phyloP scores from a whole-genome alignment of 2,797 vertebrate species.

The Typhlichthys subterraneus region DNA sequence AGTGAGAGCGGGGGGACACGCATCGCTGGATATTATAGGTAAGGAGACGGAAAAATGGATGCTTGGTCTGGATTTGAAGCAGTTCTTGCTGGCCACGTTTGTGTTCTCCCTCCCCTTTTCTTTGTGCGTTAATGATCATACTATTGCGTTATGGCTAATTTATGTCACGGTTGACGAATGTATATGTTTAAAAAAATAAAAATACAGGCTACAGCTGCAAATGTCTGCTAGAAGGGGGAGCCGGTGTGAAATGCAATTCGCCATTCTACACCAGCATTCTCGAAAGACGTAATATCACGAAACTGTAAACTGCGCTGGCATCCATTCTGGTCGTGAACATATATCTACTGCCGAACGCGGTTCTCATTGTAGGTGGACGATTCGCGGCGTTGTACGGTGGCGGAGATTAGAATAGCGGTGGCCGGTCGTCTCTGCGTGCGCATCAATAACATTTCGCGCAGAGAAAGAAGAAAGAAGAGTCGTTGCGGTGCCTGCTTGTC shows the following conservation, averaged over 20 bases:
- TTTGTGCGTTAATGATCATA: conserved; percentile 73
- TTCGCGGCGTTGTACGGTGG: conserved; percentile 39
- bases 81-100: conserved; percentile 69
- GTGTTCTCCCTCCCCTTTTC: conserved; percentile 53
- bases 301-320: conserved; percentile 50
- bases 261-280: conserved; percentile 68
- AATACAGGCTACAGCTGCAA: conserved; percentile 66
- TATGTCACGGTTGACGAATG: conserved; percentile 59
- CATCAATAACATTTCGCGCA: conserved; percentile 76
- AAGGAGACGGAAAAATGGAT: conserved; percentile 79
- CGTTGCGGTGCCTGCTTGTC: conserved; percentile 66
- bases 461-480: conserved; percentile 67
- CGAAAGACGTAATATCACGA: conserved; percentile 53
- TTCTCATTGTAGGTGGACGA: conserved; percentile 46
- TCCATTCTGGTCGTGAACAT: conserved; percentile 59
- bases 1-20: conserved; percentile 70
- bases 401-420: conserved; percentile 47
- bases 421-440: conserved; percentile 69
- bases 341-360: conserved; percentile 55
- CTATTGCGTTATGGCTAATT: conserved; percentile 57
- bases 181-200: conserved; percentile 13
- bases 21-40: conserved; percentile 83
- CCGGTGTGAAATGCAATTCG: conserved; percentile 70
- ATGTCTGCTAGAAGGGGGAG: conserved; percentile 66
- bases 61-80: conserved; percentile 64